Evolutionary conservation across 1,140 invertebrate species (phyloP).

Genomic region (Atta cephalotes): DNA sequence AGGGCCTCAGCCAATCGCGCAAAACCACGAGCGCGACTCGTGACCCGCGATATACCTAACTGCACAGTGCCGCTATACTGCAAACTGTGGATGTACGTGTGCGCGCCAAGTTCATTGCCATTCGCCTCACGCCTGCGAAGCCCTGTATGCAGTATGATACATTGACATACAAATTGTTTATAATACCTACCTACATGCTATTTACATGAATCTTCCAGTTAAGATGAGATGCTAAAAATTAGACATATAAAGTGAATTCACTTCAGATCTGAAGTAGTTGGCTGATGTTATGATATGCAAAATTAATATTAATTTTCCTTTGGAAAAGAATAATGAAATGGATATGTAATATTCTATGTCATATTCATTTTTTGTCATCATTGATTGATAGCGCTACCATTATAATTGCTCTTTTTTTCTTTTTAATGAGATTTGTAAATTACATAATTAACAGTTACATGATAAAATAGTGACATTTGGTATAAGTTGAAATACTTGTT

Average conservation of each 20-base stretch:
- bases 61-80: not conserved
- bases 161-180: not conserved
- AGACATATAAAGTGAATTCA: not conserved
- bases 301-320: conserved; percentile 1
- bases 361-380: not conserved
- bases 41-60: not conserved
- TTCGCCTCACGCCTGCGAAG: not conserved
- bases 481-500: not conserved
- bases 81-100: conserved; percentile 26
- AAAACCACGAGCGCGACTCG: not conserved
- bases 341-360: too few species aligned
- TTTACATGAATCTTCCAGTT: not conserved
- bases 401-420: not conserved
- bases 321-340: not conserved
- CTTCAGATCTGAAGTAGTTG: not conserved
- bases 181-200: not conserved
- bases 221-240: not conserved
- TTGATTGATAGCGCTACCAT: not conserved
- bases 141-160: not conserved
- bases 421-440: not conserved
- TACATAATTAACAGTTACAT: too few species aligned
- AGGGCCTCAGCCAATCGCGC: not conserved
- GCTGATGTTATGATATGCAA: not conserved
- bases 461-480: not conserved
- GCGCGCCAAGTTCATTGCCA: conserved; percentile 17